A percentile compares a stretch with the other conserved stretches of the same genome.
Conservation (phyloP, 53 echinoderm and acorn worm species). For the Actinopyga echinites region DNA sequence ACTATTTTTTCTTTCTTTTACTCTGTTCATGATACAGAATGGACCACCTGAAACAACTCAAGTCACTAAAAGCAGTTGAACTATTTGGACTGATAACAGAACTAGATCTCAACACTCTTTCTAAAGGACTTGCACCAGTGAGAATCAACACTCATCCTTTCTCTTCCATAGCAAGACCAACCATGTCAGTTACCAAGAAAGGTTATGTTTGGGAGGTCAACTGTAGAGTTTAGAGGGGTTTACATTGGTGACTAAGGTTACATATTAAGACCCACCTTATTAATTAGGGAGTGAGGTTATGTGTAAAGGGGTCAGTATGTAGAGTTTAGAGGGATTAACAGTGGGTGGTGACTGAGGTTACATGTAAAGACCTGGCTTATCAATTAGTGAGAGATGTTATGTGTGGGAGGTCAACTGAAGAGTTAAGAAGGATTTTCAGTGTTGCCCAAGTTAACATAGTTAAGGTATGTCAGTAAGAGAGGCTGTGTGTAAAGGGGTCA, state of each 20-base stretch:
- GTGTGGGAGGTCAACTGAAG: conserved; percentile 52
- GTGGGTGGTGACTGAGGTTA: too few species aligned
- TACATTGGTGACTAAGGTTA: too few species aligned
- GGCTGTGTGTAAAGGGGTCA: conserved; percentile 51
- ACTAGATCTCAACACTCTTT: conserved; percentile 43
- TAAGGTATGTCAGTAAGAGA: conserved; percentile 29
- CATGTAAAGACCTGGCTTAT: conserved; percentile 73
- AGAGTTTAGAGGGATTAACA: too few species aligned
- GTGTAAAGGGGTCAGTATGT: too few species aligned
- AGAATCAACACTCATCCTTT: conserved; percentile 79
- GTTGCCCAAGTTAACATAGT: too few species aligned
- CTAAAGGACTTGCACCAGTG: conserved; percentile 48
- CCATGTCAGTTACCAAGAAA: conserved; percentile 33
- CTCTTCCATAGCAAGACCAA: conserved; percentile 85
- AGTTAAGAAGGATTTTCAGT: too few species aligned
- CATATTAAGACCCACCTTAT: too few species aligned
- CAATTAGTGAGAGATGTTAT: conserved; percentile 19
- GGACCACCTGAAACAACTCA: conserved; percentile 37
- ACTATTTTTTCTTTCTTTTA: too few species aligned
- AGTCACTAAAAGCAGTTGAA: conserved; percentile 61
- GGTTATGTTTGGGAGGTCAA: conserved; percentile 54
- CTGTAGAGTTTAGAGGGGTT: conserved; percentile 14
- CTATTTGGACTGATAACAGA: conserved; percentile 75
- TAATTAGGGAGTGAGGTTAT: too few species aligned
- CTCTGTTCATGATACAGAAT: neutral